Base-by-base conservation (phyloP, 2,797 vertebrate genomes). In the Xiphorhynchus erythropygius region DNA sequence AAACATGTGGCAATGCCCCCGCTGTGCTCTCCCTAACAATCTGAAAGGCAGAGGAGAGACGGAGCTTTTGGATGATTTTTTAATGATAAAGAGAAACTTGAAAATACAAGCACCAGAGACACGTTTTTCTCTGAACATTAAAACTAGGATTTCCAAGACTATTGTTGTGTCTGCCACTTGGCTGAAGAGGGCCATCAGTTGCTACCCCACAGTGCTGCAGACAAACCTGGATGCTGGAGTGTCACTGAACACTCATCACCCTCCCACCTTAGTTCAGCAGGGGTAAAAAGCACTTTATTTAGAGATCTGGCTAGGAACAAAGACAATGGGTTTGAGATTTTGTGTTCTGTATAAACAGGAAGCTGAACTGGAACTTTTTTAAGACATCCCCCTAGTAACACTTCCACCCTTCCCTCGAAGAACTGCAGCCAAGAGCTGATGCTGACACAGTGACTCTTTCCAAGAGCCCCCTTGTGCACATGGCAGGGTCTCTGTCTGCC, bases 391-490 rank as follows among this genome's bases (percentile, higher is more conserved):
- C 18, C 35, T 17, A 37, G 24, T 52, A 74, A 84, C 39, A 49
- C 25, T 67, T 92, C 18, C 18, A 28, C 12, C 42, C 39, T 67
- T 57, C 37, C 56, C 39, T 27, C 41, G 50, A 57, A 80, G n/a
- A 53, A 39, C 18, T 0, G 0, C 0, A 0, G 39, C 50, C 0
- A 1, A 62, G 63, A 56, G 33, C 18, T 55, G 67, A 56, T 55
- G 70, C 55, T 0, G 1, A 49, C 33, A 32, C 18, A 53, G n/a
- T 0, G 8, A 46, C 46, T 90, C 77, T 41, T 62, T 57, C 10
- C 77, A 70, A 9, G 2, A 53, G 53, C 35, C 44, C 35, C 60
- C 25, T 3, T 18, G 39, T 9, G 63, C 47, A n/a, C 30, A 1
- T 30, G 11, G 47, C 41, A 22, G 41, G 17, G 53, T 56, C 52